These are phyloP conservation scores for Poeciliopsis occidentalis DNA, from an alignment of 2,113 vertebrate species.

Conservation along the genomic window DNA sequence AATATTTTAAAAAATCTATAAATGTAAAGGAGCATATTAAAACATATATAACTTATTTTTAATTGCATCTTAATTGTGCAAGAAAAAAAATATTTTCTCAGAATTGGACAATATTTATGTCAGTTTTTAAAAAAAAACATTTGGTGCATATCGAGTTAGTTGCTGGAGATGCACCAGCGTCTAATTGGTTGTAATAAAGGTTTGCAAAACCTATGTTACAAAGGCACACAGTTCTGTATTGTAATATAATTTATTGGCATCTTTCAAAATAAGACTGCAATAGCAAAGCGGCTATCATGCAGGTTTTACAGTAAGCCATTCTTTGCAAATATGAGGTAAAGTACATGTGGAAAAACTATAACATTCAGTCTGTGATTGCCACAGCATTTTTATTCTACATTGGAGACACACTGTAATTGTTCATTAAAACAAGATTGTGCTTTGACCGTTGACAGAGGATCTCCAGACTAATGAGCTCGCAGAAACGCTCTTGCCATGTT, in stretches of 20 bases:
- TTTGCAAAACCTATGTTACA: not conserved
- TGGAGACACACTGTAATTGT: constrained; percentile 35
- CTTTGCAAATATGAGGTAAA: constrained; percentile 7
- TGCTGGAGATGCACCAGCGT: too few species aligned
- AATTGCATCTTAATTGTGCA: too few species aligned
- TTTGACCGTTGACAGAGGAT: constrained; percentile 52
- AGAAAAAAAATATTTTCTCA: not conserved
- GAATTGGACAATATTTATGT: not conserved
- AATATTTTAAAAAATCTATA: too few species aligned
- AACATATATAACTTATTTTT: too few species aligned
- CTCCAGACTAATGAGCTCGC: constrained; percentile 66
- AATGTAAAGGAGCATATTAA: too few species aligned
- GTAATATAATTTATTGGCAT: not conserved
- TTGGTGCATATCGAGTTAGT: not conserved
- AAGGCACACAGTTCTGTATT: not conserved
- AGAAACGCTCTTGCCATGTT: constrained; percentile 52
- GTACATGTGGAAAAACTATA: not conserved
- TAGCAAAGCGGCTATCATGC: not conserved
- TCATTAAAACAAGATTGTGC: constrained; percentile 57
- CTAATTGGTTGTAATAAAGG: constrained; percentile 8
- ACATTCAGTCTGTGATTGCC: not conserved
- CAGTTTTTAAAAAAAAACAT: not conserved
- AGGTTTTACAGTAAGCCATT: not conserved
- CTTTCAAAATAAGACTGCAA: constrained; percentile 2
- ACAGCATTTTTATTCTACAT: constrained; percentile 12